Percentiles rank a stretch among this genome's conserved stretches.
These are phyloP conservation scores for Nycticorax nycticorax DNA, from an alignment of 2,113 vertebrate genomes.

Conservation along the genomic window DNA sequence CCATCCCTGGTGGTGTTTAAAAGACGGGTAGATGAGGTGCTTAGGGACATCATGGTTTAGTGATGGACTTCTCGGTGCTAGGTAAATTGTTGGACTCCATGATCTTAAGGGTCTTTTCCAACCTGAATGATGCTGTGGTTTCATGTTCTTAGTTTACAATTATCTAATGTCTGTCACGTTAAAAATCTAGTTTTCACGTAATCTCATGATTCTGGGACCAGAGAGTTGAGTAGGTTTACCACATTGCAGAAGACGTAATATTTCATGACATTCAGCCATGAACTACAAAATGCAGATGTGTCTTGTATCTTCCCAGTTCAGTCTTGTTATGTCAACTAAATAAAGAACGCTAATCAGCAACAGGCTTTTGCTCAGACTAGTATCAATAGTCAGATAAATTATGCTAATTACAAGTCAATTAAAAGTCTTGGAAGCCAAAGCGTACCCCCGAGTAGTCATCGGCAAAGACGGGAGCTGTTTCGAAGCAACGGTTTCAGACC, in stretches of 20 bases:
- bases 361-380: not conserved
- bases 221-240: not conserved
- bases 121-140: not conserved
- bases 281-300: no score
- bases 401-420: not conserved
- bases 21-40: fast-evolving
- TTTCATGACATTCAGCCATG: not conserved
- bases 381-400: not conserved
- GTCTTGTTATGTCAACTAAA: not conserved
- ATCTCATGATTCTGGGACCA: not conserved
- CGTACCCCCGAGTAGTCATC: no score
- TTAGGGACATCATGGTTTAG: not conserved
- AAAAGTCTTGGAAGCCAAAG: not conserved
- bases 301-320: no score
- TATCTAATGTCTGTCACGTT: not conserved
- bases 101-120: not conserved
- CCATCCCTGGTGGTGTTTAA: not conserved
- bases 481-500: fast-evolving
- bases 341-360: not conserved
- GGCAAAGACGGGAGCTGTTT: not conserved
- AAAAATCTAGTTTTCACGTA: not conserved
- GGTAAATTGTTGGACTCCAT: not conserved
- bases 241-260: no score
- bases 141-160: not conserved
- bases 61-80: not conserved